phyloP scores from a whole-genome alignment of 2,888 invertebrate genomes.

The Dryobotodes eremita region DNA sequence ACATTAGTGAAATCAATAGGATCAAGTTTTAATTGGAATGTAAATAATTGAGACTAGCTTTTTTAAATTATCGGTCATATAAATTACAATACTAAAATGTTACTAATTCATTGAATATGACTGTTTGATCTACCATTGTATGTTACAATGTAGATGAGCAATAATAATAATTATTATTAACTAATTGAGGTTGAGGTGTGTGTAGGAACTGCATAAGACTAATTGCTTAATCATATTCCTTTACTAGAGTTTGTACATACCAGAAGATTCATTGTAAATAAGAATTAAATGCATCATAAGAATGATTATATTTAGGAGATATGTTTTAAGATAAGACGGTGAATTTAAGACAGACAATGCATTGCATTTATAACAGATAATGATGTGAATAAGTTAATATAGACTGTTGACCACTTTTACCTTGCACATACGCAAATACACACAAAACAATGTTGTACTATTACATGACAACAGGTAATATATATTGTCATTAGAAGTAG shows the following conservation, averaged over 20 bases:
- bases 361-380: neutral
- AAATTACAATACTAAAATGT: constrained; percentile 51
- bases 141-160: constrained; percentile 6
- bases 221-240: constrained; percentile 84
- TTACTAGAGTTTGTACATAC: constrained; percentile 79
- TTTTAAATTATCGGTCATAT: constrained; percentile 83
- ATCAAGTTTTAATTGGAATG: constrained; percentile 34
- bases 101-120: constrained; percentile 41
- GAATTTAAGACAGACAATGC: neutral
- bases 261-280: constrained; percentile 22
- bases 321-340: constrained; percentile 14
- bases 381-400: neutral
- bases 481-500: neutral
- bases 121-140: constrained; percentile 33
- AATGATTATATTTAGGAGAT: constrained; percentile 2
- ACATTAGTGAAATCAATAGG: constrained; percentile 13
- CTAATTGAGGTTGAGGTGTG: constrained; percentile 51
- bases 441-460: neutral
- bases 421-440: constrained; percentile 23
- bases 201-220: constrained; percentile 44
- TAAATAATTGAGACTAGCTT: constrained; percentile 88
- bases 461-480: neutral
- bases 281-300: neutral
- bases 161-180: constrained; percentile 33
- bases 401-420: neutral